phyloP scores from a whole-genome alignment of 2,797 vertebrate species.

The Peromyscus aztecus region DNA sequence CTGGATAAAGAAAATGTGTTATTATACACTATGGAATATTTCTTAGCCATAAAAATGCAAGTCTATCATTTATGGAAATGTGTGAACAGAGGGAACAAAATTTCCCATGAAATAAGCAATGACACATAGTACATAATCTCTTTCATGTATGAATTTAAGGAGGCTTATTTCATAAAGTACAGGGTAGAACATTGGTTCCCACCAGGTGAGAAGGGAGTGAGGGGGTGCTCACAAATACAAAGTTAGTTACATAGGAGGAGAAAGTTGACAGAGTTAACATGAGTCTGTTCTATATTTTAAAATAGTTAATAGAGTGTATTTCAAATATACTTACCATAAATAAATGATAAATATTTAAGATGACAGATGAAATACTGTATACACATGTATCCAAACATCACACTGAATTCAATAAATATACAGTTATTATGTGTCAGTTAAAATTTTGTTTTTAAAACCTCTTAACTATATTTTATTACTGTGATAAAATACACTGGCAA shows the following conservation, averaged over 20 bases:
- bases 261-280: background rate
- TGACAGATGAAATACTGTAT: background rate
- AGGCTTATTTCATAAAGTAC: background rate
- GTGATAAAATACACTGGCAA: background rate
- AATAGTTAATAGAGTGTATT: background rate
- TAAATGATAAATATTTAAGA: background rate
- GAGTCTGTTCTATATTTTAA: background rate
- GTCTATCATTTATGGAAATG: background rate
- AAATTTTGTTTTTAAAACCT: background rate
- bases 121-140: background rate
- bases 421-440: background rate
- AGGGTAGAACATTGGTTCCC: background rate
- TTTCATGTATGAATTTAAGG: background rate
- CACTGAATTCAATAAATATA: background rate
- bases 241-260: background rate
- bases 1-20: background rate
- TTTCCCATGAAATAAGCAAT: background rate
- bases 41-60: background rate
- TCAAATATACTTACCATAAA: background rate
- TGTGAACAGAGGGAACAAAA: background rate
- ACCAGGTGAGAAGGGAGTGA: background rate
- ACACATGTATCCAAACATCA: background rate
- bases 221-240: background rate
- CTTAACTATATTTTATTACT: background rate
- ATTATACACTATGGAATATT: background rate